Base-by-base conservation (phyloP, 1,140 invertebrate genomes). In the Palaemon carinicauda region DNA sequence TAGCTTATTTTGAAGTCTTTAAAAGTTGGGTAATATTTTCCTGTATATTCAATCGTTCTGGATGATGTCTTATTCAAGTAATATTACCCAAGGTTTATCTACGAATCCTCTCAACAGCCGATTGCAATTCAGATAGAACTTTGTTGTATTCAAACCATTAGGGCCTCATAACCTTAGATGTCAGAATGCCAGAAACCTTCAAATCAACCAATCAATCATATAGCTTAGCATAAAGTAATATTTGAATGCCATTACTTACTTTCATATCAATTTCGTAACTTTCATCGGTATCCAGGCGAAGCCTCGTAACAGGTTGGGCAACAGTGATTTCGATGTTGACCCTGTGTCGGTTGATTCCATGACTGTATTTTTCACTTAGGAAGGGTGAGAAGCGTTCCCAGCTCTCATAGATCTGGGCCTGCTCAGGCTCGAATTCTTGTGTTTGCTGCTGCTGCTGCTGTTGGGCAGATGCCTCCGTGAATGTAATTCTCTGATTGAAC, bases 271-370 rank as follows among this genome's bases (percentile, higher is more conserved):
- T 33, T 33, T 78, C 53, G 84, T 81, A 80, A 29, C 80, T 81
- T 54, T 86, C 84, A 33, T 81, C 80, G 75, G 84, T 86, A 24
- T 86, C 74, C 27, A 86, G 74, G 33, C 56, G 78, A 65, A 86
- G 75, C 41, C 54, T 74, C 24, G 74, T n/a, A 3, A 79, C 81
- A 12, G 81, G 69, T 9, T 60, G 33, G 24, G 56, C 75, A 29
- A 86, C 84, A 19, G 81, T 83, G 27, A 83, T 83, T n/a, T 83
- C 84, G 15, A 86, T 77, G 71, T 83, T 83, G 24, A 83, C 19
- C 12, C 56, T 50, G 4, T 83, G 81, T 27, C 73, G 41, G 9
- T 83, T 73, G 0, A 56, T 52, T 21, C 50, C 7, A 1, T 71
- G 81, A 52, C 29, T 75, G 27, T 41, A 75, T 52, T 33, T 53